phyloP scores from a whole-genome alignment of 2,113 vertebrate genomes.

The Todiramphus saurophagus region DNA sequence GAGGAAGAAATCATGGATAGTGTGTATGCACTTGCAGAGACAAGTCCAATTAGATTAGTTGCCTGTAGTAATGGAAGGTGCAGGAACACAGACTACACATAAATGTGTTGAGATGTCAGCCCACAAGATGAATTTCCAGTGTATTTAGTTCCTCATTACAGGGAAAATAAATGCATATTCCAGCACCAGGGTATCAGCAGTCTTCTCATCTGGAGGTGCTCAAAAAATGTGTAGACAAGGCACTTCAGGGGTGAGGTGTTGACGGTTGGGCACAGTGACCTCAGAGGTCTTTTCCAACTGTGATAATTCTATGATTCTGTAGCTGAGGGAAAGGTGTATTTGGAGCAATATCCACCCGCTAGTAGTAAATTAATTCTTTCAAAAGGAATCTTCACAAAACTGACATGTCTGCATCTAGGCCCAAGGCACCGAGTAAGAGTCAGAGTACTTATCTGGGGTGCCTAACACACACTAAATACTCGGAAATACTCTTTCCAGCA shows the following conservation, averaged over 20 bases:
- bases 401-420: background rate
- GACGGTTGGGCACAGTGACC: too few species aligned
- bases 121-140: background rate
- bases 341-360: background rate
- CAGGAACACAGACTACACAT: background rate
- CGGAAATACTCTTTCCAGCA: background rate
- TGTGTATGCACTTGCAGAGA: background rate
- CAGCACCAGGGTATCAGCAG: rapidly evolving
- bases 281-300: too few species aligned
- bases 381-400: background rate
- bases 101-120: background rate
- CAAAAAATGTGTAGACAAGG: too few species aligned
- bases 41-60: background rate
- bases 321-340: background rate
- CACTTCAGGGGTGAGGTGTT: too few species aligned
- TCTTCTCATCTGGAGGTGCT: background rate
- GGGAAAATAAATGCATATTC: background rate
- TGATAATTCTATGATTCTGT: too few species aligned
- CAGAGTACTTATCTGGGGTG: background rate
- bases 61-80: background rate
- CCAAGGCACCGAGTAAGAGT: background rate
- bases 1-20: background rate
- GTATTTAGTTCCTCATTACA: background rate
- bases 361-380: background rate
- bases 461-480: background rate